phyloP scores from a whole-genome alignment of 1,140 invertebrate genomes.

The Mesaphorura yosii region DNA sequence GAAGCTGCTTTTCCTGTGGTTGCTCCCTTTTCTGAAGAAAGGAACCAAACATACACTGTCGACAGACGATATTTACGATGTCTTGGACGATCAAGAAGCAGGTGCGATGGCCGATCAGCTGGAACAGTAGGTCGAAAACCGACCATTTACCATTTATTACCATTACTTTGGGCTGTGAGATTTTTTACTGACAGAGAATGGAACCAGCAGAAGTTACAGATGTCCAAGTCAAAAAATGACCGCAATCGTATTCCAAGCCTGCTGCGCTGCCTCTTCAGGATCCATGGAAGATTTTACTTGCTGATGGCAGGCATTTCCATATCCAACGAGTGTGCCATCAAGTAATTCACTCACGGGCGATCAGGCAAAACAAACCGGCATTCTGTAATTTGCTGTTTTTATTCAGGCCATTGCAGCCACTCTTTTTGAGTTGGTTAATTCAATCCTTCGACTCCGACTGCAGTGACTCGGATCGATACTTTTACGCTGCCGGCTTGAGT shows the following conservation, averaged over 20 bases:
- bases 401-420: conserved; percentile 34
- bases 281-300: conserved; percentile 14
- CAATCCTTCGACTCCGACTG: conserved; percentile 40
- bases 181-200: conserved; percentile 10
- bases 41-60: conserved; percentile 32
- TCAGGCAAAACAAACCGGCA: background rate
- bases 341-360: too few relatives aligned
- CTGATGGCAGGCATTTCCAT: conserved; percentile 5
- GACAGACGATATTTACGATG: conserved; percentile 31
- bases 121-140: conserved; percentile 8
- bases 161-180: background rate
- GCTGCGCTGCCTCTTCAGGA: conserved; percentile 4
- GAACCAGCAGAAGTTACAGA: conserved; percentile 10
- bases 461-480: conserved; percentile 38
- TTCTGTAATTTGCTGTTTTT: conserved; percentile 1
- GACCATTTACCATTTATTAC: background rate
- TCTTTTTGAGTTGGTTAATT: conserved; percentile 42
- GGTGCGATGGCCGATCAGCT: conserved; percentile 2
- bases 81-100: conserved; percentile 13
- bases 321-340: conserved; percentile 15
- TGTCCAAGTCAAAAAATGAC: conserved; percentile 3
- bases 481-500: conserved; percentile 48
- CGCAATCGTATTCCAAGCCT: conserved; percentile 13
- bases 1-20: conserved; percentile 21
- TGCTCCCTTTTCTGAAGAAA: conserved; percentile 24